Base-by-base conservation (phyloP, 2,888 invertebrate genomes). In the Atethmia centrago region DNA sequence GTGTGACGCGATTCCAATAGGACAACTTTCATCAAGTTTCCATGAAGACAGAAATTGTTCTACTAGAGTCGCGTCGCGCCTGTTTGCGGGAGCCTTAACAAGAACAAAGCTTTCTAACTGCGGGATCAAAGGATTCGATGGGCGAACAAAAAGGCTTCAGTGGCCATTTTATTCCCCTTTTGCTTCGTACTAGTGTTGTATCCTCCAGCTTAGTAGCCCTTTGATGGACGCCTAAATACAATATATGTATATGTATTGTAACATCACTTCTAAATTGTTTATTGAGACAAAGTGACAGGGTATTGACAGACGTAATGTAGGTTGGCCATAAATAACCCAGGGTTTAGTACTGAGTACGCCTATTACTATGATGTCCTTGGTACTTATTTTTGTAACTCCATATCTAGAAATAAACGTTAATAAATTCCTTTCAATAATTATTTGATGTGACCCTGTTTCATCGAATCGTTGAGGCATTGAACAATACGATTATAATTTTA, bases 61-160 rank as follows among this genome's bases (percentile, higher is more conserved):
- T 36, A 36, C 36, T 36, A 36, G 36, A 36, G 36, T 36, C 36
- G 36, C 4, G 36, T 36, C 36, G 7, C 36, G 7, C 36, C 36
- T 36, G 4, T 36, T 4, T 36, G 36, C 36, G 36, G 36, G 36
- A 36, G 36, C 4, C 36, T 36, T 36, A 83, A 84, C 77, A 71
- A 76, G 80, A 83, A 84, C 73, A 85, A 85, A 79, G 83, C 78
- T 82, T 82, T 79, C 67, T 76, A 79, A 75, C 79, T 80, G 72
- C 47, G 77, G 77, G 85, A 84, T 86, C 82, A 84, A 76, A 76
- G 74, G 79, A 80, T 84, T 81, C 71, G 45, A 58, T 65, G 49
- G 56, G 55, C 45, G 36, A 67, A 73, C 58, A 71, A 82, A 83
- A 82, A 83, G 79, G 82, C 72, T 87, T 82, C 78, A 53, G 51